Evolutionary conservation across 2,888 invertebrate genomes (phyloP).

Genomic region (Hirtodrosophila trivittata): DNA sequence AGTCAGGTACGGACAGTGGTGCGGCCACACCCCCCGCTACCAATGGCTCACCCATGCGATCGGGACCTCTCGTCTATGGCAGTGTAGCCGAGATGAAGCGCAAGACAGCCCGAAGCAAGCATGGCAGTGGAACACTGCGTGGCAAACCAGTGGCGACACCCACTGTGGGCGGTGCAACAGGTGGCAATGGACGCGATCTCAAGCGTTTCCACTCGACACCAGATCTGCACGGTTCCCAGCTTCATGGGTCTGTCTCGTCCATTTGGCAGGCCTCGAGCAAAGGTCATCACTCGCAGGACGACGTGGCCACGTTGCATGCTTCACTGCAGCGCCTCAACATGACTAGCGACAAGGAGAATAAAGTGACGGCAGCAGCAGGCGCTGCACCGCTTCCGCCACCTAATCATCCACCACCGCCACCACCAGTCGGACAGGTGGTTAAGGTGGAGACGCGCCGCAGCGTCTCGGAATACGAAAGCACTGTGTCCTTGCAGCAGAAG

Average conservation of each 20-base stretch:
- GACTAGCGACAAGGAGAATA: slow-evolving; percentile 35
- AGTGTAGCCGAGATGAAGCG: slow-evolving; percentile 98
- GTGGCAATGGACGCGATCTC: slow-evolving; percentile 83
- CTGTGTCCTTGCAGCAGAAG: slow-evolving; percentile 82
- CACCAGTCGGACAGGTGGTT: slow-evolving; percentile 88
- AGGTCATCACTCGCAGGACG: slow-evolving; percentile 89
- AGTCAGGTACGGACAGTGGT: slow-evolving; percentile 86
- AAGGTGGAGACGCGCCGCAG: slow-evolving; percentile 87
- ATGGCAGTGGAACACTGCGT: slow-evolving; percentile 82
- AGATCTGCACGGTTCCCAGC: slow-evolving; percentile 86
- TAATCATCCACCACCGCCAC: slow-evolving; percentile 92
- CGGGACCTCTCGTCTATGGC: slow-evolving; percentile 90
- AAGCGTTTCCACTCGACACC: slow-evolving; percentile 96
- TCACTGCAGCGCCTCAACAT: slow-evolving; percentile 84
- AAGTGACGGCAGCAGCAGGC: neutral
- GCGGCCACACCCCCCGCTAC: slow-evolving; percentile 87
- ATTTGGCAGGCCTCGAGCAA: slow-evolving; percentile 83
- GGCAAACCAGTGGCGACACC: slow-evolving; percentile 84
- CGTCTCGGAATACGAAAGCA: slow-evolving; percentile 84
- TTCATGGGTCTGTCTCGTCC: slow-evolving; percentile 82
- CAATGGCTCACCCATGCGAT: slow-evolving; percentile 86
- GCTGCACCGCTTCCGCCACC: slow-evolving; percentile 87
- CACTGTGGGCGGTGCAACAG: slow-evolving; percentile 69
- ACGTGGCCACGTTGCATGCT: slow-evolving; percentile 85
- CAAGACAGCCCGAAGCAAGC: slow-evolving; percentile 87